Evolutionary conservation across 2,113 vertebrate species (phyloP).

Genomic region (Cryptomyrus ogoouensis): DNA sequence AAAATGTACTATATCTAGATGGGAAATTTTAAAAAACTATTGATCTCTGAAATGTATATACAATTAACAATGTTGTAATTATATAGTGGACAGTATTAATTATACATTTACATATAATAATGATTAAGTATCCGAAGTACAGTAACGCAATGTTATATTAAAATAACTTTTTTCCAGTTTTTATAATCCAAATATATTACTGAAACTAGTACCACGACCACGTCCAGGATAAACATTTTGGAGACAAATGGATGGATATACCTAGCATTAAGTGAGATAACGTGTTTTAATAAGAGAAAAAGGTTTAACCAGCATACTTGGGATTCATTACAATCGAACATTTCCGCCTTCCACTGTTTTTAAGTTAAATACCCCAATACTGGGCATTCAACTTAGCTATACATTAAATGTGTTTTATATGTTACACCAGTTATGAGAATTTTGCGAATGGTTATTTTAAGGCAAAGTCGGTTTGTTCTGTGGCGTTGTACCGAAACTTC

Average conservation of each 20-base stretch:
- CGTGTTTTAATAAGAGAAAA: background rate
- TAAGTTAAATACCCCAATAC: background rate
- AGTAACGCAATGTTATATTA: background rate
- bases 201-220: background rate
- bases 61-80: background rate
- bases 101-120: background rate
- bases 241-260: background rate
- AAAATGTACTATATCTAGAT: background rate
- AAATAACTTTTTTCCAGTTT: background rate
- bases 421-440: background rate
- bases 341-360: conserved; percentile 1
- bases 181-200: background rate
- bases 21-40: background rate
- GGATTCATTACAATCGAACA: background rate
- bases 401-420: background rate
- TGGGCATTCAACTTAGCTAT: background rate
- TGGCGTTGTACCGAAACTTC: background rate
- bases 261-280: background rate
- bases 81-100: background rate
- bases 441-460: background rate
- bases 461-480: background rate
- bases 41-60: background rate
- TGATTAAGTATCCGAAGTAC: background rate
- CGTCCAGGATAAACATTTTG: background rate
- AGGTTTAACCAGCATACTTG: background rate